Percentiles rank a stretch among this genome's conserved stretches.
Evolutionary conservation across 2,797 vertebrate species (phyloP).

Genomic region (Pantherophis vulpinus): DNA sequence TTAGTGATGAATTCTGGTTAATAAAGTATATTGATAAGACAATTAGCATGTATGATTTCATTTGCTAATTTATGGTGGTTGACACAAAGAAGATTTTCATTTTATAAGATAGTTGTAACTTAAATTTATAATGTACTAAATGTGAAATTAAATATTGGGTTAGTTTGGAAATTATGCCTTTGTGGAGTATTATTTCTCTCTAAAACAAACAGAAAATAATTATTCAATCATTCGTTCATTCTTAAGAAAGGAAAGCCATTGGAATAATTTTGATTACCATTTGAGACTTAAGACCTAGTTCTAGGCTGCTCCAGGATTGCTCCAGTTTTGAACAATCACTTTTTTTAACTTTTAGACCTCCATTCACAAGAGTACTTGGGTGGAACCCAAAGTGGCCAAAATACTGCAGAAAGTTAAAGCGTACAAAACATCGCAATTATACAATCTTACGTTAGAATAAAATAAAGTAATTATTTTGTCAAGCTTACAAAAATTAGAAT

Average conservation of each 20-base stretch:
- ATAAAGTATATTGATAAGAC: background rate
- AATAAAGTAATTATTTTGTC: background rate
- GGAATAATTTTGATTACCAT: background rate
- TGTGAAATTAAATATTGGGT: background rate
- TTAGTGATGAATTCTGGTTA: background rate
- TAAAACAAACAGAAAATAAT: background rate
- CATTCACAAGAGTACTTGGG: background rate
- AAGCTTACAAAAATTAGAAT: background rate
- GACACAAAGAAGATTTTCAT: background rate
- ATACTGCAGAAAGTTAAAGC: background rate
- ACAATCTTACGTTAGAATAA: background rate
- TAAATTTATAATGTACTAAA: background rate
- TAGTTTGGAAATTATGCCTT: background rate
- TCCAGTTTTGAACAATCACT: background rate
- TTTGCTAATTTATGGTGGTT: background rate
- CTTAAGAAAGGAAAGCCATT: background rate
- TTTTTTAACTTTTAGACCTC: background rate
- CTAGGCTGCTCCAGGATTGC: background rate
- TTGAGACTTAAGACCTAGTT: background rate
- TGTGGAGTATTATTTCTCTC: background rate
- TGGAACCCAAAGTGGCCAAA: background rate
- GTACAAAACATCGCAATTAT: background rate
- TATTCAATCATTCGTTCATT: background rate
- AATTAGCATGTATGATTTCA: background rate
- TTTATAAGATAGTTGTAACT: background rate